These are phyloP conservation scores for Andrena hattorfiana DNA, from an alignment of 2,888 invertebrate genomes.

Conservation along the genomic window DNA sequence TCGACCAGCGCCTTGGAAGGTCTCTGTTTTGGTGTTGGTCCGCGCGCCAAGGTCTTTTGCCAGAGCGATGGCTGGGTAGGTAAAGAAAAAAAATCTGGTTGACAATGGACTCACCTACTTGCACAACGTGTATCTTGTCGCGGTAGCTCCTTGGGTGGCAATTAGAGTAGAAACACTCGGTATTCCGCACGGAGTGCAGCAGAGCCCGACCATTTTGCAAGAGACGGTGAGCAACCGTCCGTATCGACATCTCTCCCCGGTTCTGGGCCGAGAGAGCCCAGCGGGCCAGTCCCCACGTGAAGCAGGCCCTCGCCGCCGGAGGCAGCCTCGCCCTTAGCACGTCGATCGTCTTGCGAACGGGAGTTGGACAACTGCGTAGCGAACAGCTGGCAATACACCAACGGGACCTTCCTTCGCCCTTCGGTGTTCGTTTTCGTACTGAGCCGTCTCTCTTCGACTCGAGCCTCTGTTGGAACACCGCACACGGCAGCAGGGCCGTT, in stretches of 20 bases:
- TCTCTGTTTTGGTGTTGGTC: constrained; percentile 10
- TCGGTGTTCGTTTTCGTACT: constrained; percentile 4
- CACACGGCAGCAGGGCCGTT: too few species aligned
- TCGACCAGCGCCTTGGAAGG: background rate
- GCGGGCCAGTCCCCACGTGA: constrained; percentile 55
- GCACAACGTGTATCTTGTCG: constrained; percentile 83
- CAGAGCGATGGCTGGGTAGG: background rate
- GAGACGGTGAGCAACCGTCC: constrained; percentile 78
- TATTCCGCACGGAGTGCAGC: constrained; percentile 77
- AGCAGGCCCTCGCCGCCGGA: constrained; percentile 34
- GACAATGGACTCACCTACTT: constrained; percentile 77
- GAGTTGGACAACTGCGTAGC: constrained; percentile 40
- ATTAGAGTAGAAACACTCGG: constrained; percentile 72
- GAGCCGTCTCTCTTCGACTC: background rate
- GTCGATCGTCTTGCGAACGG: constrained; percentile 30
- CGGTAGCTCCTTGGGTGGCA: constrained; percentile 70
- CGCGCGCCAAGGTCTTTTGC: constrained; percentile 29
- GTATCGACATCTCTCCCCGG: constrained; percentile 81
- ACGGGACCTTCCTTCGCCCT: too few species aligned
- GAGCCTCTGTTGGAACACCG: constrained; percentile 4
- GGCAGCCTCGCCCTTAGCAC: constrained; percentile 6
- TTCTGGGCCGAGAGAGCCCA: constrained; percentile 80
- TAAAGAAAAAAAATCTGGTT: background rate
- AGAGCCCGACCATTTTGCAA: constrained; percentile 82
- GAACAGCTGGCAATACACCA: background rate